Evolutionary conservation across 2,888 invertebrate species (phyloP).

Genomic region (Anoplius nigerrimus): DNA sequence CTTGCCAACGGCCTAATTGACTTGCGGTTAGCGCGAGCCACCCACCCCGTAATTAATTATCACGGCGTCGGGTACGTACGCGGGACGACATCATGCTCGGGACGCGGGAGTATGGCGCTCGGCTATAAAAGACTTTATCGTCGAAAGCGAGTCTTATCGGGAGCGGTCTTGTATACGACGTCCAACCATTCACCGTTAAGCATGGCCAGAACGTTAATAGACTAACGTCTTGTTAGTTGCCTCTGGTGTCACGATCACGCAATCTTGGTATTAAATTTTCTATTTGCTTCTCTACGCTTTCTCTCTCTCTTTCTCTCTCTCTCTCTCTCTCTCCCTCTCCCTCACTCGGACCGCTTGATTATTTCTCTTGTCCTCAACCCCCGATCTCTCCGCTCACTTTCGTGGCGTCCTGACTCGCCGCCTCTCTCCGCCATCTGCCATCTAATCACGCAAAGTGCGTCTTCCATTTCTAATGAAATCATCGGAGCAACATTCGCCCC

Average conservation of each 20-base stretch:
- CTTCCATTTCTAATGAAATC: constrained; percentile 58
- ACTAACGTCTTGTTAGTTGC: no score
- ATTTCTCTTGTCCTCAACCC: no score
- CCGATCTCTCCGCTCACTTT: no score
- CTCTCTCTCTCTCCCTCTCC: background rate
- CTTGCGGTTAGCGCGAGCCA: constrained; percentile 34
- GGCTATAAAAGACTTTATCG: constrained; percentile 39
- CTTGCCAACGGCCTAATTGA: constrained; percentile 37
- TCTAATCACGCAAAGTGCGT: constrained; percentile 60
- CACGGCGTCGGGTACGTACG: constrained; percentile 26
- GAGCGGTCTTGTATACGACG: no score
- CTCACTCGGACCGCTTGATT: no score
- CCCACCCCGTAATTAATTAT: constrained; percentile 50
- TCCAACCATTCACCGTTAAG: no score
- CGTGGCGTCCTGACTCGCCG: no score
- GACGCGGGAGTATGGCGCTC: constrained; percentile 21
- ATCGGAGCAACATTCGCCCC: background rate
- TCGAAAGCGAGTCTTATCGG: constrained; percentile 24
- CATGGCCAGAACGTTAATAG: no score
- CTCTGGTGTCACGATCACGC: no score
- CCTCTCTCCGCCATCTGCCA: no score
- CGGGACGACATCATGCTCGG: constrained; percentile 25
- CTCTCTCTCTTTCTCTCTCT: background rate
- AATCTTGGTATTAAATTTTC: background rate
- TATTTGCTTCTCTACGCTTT: background rate